Percentiles rank a stretch among this genome's conserved stretches.
phyloP scores from a whole-genome alignment of 2,888 invertebrate species.

The Acrobasis repandana region DNA sequence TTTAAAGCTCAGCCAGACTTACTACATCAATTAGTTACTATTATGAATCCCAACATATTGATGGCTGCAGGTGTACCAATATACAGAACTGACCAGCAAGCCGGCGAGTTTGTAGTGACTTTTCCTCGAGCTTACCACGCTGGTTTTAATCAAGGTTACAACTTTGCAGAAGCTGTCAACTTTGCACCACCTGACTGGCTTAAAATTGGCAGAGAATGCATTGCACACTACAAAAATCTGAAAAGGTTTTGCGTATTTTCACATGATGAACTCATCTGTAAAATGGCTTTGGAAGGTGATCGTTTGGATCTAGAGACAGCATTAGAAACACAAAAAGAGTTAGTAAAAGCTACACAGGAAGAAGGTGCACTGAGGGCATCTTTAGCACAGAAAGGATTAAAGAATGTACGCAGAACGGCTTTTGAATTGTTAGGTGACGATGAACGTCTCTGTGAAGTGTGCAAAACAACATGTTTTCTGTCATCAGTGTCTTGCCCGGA shows the following conservation, averaged over 20 bases:
- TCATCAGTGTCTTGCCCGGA: constrained; percentile 86
- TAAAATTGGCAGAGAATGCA: constrained; percentile 86
- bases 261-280: constrained; percentile 90
- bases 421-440: constrained; percentile 89
- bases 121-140: constrained; percentile 92
- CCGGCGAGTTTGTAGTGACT: constrained; percentile 91
- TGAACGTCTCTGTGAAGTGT: constrained; percentile 86
- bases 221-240: constrained; percentile 86
- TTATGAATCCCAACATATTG: constrained; percentile 89
- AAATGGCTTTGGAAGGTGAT: constrained; percentile 87
- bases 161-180: constrained; percentile 93
- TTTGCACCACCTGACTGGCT: constrained; percentile 92
- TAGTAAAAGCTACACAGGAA: constrained; percentile 83
- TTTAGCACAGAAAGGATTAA: constrained; percentile 78
- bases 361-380: constrained; percentile 65
- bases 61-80: constrained; percentile 84
- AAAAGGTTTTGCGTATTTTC: constrained; percentile 90
- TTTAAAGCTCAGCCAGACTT: constrained; percentile 89
- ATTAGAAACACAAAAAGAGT: constrained; percentile 86
- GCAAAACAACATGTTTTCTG: constrained; percentile 90
- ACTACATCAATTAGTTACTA: constrained; percentile 90
- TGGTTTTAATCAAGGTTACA: constrained; percentile 91
- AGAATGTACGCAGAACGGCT: constrained; percentile 83
- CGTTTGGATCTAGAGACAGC: constrained; percentile 86
- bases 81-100: constrained; percentile 87